Conservation (phyloP, 1,140 invertebrate genomes). For the Chlorops oryzae region DNA sequence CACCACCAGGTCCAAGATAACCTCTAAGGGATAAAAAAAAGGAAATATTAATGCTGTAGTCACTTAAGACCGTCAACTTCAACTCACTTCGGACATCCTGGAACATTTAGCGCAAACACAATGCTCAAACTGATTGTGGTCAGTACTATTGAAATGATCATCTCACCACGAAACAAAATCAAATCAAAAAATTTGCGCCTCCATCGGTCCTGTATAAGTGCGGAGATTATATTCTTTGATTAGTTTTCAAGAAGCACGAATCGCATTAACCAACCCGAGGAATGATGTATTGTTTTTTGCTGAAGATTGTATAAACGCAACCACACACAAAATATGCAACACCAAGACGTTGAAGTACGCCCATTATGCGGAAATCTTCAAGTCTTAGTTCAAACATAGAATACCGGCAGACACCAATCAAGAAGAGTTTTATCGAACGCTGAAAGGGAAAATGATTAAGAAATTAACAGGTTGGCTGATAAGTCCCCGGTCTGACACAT, state of each 20-base stretch:
- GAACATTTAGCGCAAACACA: slow-evolving; percentile 65
- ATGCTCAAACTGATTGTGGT: slow-evolving; percentile 60
- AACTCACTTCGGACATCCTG: slow-evolving; percentile 64
- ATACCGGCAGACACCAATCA: slow-evolving; percentile 69
- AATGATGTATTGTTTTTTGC: slow-evolving; percentile 32
- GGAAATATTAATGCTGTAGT: slow-evolving; percentile 3
- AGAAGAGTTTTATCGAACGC: slow-evolving; percentile 67
- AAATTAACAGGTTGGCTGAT: too few species aligned
- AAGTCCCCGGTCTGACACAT: too few species aligned
- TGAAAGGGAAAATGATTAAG: slow-evolving; percentile 43
- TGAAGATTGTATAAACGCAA: slow-evolving; percentile 60
- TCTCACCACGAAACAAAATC: slow-evolving; percentile 55
- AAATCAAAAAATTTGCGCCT: slow-evolving; percentile 50
- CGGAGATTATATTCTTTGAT: too few species aligned
- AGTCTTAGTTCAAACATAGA: slow-evolving; percentile 51
- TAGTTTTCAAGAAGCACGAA: too few species aligned
- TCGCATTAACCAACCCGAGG: slow-evolving; percentile 33
- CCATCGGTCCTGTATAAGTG: slow-evolving; percentile 30
- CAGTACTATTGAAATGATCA: slow-evolving; percentile 61
- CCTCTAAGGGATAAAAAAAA: slow-evolving; percentile 51
- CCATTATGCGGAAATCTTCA: slow-evolving; percentile 66
- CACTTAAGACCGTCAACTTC: not conserved
- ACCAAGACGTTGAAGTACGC: slow-evolving; percentile 79
- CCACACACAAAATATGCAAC: slow-evolving; percentile 71
- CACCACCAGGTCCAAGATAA: slow-evolving; percentile 85